A percentile compares a stretch with the other conserved stretches of the same genome.
Conservation (phyloP, 1,140 invertebrate genomes). For the Caenorhabditis briggsae region DNA sequence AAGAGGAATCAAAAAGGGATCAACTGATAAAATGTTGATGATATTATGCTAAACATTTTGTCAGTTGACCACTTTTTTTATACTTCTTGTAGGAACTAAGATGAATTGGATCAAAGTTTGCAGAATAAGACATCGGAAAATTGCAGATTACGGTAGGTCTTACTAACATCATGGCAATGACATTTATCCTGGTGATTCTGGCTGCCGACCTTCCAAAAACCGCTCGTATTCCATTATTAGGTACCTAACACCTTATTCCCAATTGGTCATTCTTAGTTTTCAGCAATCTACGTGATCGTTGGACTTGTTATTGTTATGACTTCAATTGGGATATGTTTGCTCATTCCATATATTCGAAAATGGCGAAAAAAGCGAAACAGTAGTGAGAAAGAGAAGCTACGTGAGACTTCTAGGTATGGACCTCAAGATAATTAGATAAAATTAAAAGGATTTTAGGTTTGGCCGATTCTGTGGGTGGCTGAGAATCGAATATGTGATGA, state of each 20-base stretch:
- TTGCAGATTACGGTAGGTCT: background rate
- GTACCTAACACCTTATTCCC: background rate
- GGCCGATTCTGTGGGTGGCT: background rate
- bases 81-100: no score
- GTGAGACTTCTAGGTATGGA: no score
- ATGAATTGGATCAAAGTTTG: no score
- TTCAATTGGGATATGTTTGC: background rate
- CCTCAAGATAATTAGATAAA: background rate
- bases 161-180: constrained; percentile 20
- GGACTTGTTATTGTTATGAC: background rate
- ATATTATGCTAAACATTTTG: no score
- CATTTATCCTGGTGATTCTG: background rate
- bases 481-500: background rate
- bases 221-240: background rate
- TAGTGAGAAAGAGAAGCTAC: no score
- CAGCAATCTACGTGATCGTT: background rate
- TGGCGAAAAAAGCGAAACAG: no score
- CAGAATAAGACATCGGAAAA: no score
- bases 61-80: no score
- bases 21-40: no score
- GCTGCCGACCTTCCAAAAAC: background rate
- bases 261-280: background rate
- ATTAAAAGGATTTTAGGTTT: background rate
- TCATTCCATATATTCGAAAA: no score
- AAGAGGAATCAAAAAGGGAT: no score